phyloP scores from a whole-genome alignment of 1,140 invertebrate species.

The Condylostylus longicornis region DNA sequence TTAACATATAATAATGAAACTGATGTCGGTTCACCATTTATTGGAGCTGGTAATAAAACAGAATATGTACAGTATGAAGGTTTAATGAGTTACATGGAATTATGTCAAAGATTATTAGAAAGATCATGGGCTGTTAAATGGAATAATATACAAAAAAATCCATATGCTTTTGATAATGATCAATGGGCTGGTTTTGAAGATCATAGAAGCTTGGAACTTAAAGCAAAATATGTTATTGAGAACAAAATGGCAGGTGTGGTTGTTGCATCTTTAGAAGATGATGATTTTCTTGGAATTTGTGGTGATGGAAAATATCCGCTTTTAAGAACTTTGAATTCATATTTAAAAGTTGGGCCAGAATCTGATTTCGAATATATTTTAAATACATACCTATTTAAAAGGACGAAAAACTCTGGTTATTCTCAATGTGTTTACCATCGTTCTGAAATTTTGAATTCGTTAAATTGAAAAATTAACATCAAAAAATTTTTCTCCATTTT shows the following conservation, averaged over 20 bases:
- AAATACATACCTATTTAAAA: no score
- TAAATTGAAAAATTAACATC: no score
- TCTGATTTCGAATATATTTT: no score
- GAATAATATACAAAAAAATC: constrained; percentile 22
- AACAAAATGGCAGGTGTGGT: constrained; percentile 40
- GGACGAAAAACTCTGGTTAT: no score
- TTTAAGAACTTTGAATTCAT: constrained; percentile 27
- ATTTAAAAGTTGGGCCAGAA: no score
- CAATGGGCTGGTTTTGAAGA: constrained; percentile 36
- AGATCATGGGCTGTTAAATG: constrained; percentile 10
- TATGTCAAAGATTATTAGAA: constrained; percentile 26
- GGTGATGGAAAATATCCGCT: constrained; percentile 33
- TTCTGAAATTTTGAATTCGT: no score
- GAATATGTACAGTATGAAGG: constrained; percentile 54
- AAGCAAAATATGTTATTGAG: constrained; percentile 25
- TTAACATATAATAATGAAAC: constrained; percentile 34
- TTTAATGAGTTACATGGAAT: constrained; percentile 62
- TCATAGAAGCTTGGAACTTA: constrained; percentile 24
- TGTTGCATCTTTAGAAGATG: constrained; percentile 47
- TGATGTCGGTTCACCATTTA: constrained; percentile 38
- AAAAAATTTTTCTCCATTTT: no score
- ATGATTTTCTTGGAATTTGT: constrained; percentile 37
- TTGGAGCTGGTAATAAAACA: constrained; percentile 43
- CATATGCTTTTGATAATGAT: constrained; percentile 27
- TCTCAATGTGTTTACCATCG: no score